A percentile compares a stretch with the other conserved stretches of the same genome.
These are phyloP conservation scores for Andrena cerasifolii DNA, from an alignment of 1,140 invertebrate genomes.

Conservation along the genomic window DNA sequence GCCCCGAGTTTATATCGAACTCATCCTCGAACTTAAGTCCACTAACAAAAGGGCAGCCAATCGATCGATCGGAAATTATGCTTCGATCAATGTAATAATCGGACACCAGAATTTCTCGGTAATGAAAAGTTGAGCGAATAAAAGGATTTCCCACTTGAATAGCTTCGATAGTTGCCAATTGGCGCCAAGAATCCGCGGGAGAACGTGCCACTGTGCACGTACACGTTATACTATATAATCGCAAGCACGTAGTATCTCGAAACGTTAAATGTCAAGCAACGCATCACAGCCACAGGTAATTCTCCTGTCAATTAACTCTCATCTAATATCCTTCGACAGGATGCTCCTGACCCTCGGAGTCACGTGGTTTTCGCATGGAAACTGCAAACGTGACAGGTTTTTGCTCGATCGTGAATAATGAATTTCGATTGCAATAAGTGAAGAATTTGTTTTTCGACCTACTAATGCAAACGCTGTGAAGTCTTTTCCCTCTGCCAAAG, in stretches of 20 bases:
- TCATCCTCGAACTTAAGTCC: no score
- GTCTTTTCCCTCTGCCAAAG: no score
- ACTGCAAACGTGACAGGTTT: background rate
- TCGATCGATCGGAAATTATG: no score
- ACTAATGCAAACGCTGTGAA: no score
- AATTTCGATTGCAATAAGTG: background rate
- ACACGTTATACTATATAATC: no score
- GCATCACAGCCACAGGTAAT: background rate
- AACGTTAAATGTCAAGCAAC: background rate
- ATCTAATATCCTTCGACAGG: background rate
- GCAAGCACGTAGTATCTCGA: background rate
- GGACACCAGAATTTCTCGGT: no score
- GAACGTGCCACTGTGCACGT: slow-evolving; percentile 46
- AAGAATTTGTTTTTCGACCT: background rate
- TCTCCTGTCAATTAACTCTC: slow-evolving; percentile 5
- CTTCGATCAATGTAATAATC: no score
- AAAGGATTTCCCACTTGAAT: background rate
- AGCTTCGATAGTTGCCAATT: background rate
- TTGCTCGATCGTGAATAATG: background rate
- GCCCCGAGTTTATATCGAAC: no score
- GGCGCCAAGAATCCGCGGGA: background rate
- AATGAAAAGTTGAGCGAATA: no score
- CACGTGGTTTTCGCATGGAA: background rate
- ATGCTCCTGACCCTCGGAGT: background rate
- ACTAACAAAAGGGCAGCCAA: no score